Evolutionary conservation across 2,113 vertebrate genomes (phyloP), one percentile per base, ranked within the genome.

Genomic region (Caranx melampygus): DNA sequence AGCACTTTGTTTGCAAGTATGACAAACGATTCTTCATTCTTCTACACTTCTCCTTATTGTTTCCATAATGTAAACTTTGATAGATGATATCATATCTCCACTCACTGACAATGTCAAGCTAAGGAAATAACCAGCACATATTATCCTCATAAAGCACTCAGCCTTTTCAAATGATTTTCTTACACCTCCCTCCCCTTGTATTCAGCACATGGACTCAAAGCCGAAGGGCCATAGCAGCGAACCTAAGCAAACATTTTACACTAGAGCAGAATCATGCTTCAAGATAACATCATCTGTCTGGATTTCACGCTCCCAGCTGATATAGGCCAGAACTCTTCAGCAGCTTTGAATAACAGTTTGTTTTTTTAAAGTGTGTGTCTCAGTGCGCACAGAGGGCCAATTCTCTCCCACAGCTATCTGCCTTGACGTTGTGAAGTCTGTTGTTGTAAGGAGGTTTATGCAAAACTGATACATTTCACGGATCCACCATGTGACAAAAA

Each of bases 391-490:
- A 97, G 96, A 94, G 92, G 40, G 79, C 84, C 86, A n/a, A 81
- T 96, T 97, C 94, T 82, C 91, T 67, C 84, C 89, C 90, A 85
- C 82, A 75, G 90, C 91, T 82, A 95, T 95, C 96, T 89, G 73
- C 89, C 84, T 83, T 92, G 92, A 94, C 92, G 90, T 93, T 93
- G 79, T 93, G 80, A 89, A 92, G 90, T 91, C 85, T 95, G 96
- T 95, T 97, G 95, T 95, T 97, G 92, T 95, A 95, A 95, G 95
- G 84, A 91, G 92, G 93, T 93, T 95, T 94, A 92, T 94, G 89
- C 89, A 96, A 95, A 96, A 92, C 95, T 95, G 95, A 97, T 97
- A 95, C 89, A 98, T 97, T 97, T 97, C 96, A 98, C 93, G 92
- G 87, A 94, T 91, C 93, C 88, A 85, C 93, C 97, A 98, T 98